phyloP scores from a whole-genome alignment of 2,113 vertebrate species.

The Phaetusa simplex region DNA sequence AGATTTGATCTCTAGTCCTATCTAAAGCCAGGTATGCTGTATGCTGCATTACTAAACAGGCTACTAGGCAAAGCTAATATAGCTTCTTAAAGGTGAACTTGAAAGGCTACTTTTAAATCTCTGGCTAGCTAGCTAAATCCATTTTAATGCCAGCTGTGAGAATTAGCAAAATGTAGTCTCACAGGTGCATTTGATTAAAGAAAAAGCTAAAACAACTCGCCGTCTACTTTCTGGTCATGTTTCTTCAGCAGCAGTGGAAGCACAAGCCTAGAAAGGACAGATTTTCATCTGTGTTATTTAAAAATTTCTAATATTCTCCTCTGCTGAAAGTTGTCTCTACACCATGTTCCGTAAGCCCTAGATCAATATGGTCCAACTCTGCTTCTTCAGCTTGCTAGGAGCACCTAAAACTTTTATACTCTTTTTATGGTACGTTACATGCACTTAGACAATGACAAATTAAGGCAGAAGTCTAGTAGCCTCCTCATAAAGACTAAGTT shows the following conservation, averaged over 20 bases:
- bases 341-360: neutral
- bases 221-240: neutral
- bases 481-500: neutral
- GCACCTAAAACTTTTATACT: neutral
- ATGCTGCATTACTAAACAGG: constrained; percentile 54
- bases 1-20: constrained; percentile 63
- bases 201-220: neutral
- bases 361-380: neutral
- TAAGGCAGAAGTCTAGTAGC: neutral
- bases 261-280: neutral
- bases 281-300: neutral
- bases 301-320: neutral
- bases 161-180: constrained; percentile 29
- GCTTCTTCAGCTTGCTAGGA: neutral
- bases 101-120: constrained; percentile 49
- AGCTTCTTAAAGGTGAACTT: constrained; percentile 63
- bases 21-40: constrained; percentile 36
- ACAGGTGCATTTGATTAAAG: neutral
- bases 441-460: neutral
- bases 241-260: neutral
- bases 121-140: constrained; percentile 5
- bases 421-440: neutral
- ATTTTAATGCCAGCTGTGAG: constrained; percentile 31
- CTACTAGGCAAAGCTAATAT: constrained; percentile 43
- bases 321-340: neutral